Base-by-base conservation (phyloP, 37 sponge, comb jelly and placozoan genomes). In the Amphimedon queenslandica region DNA sequence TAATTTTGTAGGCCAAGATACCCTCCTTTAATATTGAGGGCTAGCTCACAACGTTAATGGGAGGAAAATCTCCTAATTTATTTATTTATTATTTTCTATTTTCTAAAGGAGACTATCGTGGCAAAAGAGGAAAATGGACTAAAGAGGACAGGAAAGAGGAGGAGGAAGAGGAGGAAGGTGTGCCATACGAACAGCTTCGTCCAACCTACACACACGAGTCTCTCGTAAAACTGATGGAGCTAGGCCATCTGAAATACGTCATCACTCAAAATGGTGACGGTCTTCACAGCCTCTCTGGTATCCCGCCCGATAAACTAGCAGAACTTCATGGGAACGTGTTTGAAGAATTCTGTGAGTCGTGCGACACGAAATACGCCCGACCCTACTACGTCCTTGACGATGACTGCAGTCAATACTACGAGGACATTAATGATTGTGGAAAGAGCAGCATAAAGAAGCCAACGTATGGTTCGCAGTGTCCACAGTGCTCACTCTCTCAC, bases 151-250 rank as follows among this genome's bases (percentile, higher is more conserved):
- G 82, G 34, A 69, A 77, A 57, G 78, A 80, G 41, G 70, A 53
- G 13, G 84, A 74, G 4, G 75, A 58, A 8, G 75, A 77, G 5
- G 84, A 79, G 25, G 86, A 77, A 2, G 91, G 86, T 47, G 91
- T 90, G n/a, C 77, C 73, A 23, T 90, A 90, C 64, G 91, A 90
- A 51, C 33, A 64, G 21, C 71, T 90, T 40, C 56, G 91, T 58
- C 91, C 91, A 38, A 90, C 91, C 1, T 90, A 90, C 86, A 85
- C 91, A 3, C 91, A 90, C 72, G 91, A 90, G 65, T 82, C 82
- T 8, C 53, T 90, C 2, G 67, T 42, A 4, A 77, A 83, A 37
- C 82, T 90, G 42, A 27, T 81, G n/a, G 86, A 90, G 42, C 24
- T 77, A 82, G 91, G 79, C 0, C 64, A 85, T n/a, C 8, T 90